Evolutionary conservation across 2,888 invertebrate genomes (phyloP), one percentile per base, ranked within the genome.

Genomic region (Epinotia demarniana): DNA sequence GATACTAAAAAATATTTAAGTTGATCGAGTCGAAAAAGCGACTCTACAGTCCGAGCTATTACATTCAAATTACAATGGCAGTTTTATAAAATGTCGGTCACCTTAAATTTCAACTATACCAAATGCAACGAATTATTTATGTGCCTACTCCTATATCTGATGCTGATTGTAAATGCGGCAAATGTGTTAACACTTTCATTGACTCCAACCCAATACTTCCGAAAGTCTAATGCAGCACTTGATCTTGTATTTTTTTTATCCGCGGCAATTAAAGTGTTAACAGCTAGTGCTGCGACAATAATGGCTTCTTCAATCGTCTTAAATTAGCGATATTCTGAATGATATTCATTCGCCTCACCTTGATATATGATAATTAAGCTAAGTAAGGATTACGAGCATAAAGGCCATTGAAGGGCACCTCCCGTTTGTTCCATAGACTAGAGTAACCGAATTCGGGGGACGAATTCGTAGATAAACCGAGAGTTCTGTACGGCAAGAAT

Each of bases 281-380:
- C 46, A 58, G 23, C 23, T 27, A 27, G n/a, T 76, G 76, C 77
- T 79, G 81, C 73, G 75, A 81, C 79, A 81, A 76, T 78, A 49
- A 79, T 76, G 75, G 76, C 78, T 53, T 64, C 78, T 81, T 83
- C 81, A 81, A 80, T 81, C 79, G 77, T 79, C 80, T 83, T 81
- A 79, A 83, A 81, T 82, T 83, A 81, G 81, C 80, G 83, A 84
- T 85, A 83, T 85, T 83, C 84, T 85, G 84, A 84, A 80, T 78
- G 77, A 82, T 86, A 85, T 84, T 85, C 85, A 84, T 85, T 73
- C 82, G 53, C 60, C 55, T 75, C 39, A 64, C 27, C 53, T 71
- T 71, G 66, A 63, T 60, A 57, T 75, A 74, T 33, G 12, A 33
- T 27, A 61, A 39, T 39, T 70, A 70, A 61, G 61, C 43, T 61